Percentiles rank a stretch among this genome's conserved stretches.
Conservation (phyloP, 2,888 invertebrate genomes). For the Phragmatobia fuliginosa region DNA sequence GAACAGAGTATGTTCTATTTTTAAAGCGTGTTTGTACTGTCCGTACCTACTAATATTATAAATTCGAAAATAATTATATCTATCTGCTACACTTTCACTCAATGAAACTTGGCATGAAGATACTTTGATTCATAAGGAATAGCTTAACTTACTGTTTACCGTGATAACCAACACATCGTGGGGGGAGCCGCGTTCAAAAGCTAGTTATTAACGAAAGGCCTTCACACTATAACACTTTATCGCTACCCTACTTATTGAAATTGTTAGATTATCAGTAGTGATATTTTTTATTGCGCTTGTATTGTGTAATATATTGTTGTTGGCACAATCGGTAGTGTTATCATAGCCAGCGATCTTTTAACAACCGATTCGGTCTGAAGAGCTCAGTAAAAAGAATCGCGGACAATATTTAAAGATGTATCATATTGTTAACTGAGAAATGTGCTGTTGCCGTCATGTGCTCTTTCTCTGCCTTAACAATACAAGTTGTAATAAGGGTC, state of each 20-base stretch:
- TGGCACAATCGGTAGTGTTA: neutral
- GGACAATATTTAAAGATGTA: neutral
- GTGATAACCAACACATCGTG: too few relatives aligned
- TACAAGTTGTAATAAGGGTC: neutral
- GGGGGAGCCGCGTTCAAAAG: too few relatives aligned
- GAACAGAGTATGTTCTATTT: conserved; percentile 4
- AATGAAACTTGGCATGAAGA: too few relatives aligned
- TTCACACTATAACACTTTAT: conserved; percentile 1
- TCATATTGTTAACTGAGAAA: neutral
- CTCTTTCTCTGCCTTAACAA: neutral
- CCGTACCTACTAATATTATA: too few relatives aligned
- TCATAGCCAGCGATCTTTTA: neutral
- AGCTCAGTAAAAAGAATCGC: neutral
- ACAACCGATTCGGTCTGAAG: neutral
- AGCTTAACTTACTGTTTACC: too few relatives aligned
- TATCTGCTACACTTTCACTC: too few relatives aligned
- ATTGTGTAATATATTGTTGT: neutral
- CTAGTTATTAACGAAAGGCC: conserved; percentile 18
- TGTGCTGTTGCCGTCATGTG: neutral
- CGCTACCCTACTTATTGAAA: conserved; percentile 10
- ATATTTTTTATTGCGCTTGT: neutral
- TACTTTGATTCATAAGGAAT: too few relatives aligned
- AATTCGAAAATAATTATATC: too few relatives aligned
- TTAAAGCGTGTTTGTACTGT: too few relatives aligned
- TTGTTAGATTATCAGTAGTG: neutral